Evolutionary conservation across 35 echinoderm and acorn worm genomes (phyloP), one percentile per base, ranked within the genome.

Genomic region (Stichopus chloronotus): DNA sequence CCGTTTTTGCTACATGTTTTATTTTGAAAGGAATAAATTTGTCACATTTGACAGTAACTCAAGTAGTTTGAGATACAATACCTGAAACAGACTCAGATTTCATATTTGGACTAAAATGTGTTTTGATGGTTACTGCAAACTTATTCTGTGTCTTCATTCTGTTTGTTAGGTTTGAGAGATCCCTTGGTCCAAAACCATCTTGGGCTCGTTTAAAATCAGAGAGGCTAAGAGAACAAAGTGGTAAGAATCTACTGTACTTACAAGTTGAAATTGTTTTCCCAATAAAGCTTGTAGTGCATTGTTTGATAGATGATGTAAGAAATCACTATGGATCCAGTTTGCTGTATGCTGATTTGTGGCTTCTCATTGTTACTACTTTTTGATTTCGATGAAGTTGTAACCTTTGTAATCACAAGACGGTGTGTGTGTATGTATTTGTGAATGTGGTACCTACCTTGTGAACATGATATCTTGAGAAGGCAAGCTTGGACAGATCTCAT

Each of bases 141-240:
- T 43, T 43, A 43, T 43, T 43, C 1, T 43, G 30, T 43, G 30
- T 43, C 30, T 43, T 43, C 30, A 43, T 74, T 54, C 6, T 89
- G 17, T 89, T 25, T 74, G 8, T 13, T 10, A 89, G 87, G 17
- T 89, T 89, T 89, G 87, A 89, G 71, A 89, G 87, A 54, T 59
- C 65, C 52, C 25, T 89, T 59, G 87, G 87, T 24, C 52, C 87
- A 2, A 89, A 71, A 60, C 87, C 87, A 65, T 89, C 59, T 8
- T 89, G 87, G 87, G 87, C 87, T 8, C 58, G 24, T 11, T 63
- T 89, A 22, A 89, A 89, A 53, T 89, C 87, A 19, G 87, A 89
- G 87, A 89, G 87, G 25, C 19, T 71, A 61, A 19, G 52, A 89
- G 52, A 59, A 12, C 7, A 58, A 89, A 43, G 61, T 71, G 87